Evolutionary conservation across 2,797 vertebrate species (phyloP).

Genomic region (Gallirallus australis): DNA sequence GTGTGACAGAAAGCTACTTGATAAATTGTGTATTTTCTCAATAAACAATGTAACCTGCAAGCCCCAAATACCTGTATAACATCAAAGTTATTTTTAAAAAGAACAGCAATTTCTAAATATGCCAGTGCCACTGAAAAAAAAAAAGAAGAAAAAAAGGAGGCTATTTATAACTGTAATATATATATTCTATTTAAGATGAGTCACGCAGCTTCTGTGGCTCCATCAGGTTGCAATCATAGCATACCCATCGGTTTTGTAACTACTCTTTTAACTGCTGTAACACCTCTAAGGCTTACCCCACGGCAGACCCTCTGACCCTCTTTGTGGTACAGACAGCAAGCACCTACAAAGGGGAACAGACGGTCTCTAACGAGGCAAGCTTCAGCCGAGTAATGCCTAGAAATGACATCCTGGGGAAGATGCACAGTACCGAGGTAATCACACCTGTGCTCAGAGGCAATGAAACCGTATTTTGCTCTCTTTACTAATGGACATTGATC

Average conservation of each 20-base stretch:
- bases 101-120: slow-evolving; percentile 28
- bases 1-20: neutral
- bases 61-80: neutral
- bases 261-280: neutral
- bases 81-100: slow-evolving; percentile 32
- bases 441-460: neutral
- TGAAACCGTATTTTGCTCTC: neutral
- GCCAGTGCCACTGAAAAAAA: neutral
- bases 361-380: neutral
- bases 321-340: neutral
- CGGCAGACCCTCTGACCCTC: neutral
- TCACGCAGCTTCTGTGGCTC: slow-evolving; percentile 14
- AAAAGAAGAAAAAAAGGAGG: neutral
- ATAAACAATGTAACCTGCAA: neutral
- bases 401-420: neutral
- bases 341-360: neutral
- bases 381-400: neutral
- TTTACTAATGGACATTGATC: neutral
- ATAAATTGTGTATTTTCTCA: neutral
- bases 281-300: neutral
- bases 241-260: neutral
- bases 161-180: slow-evolving; percentile 23
- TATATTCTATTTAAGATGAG: slow-evolving; percentile 5
- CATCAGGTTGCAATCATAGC: neutral
- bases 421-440: neutral